A percentile compares a stretch with the other conserved stretches of the same genome.
phyloP scores from a whole-genome alignment of 2,797 vertebrate species.

The Echiichthys vipera region DNA sequence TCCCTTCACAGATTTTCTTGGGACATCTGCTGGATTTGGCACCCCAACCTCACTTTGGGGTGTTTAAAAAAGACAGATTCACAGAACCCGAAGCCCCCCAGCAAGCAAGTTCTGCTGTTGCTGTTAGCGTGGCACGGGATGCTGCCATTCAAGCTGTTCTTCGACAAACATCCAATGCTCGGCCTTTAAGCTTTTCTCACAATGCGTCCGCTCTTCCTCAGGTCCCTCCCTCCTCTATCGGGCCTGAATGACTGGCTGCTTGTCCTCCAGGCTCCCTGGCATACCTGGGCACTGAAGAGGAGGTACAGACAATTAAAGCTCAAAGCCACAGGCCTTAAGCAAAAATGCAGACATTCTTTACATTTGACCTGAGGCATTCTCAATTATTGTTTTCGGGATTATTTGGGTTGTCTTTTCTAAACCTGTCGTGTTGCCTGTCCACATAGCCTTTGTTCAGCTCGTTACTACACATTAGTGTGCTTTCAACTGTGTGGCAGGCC shows the following conservation, averaged over 20 bases:
- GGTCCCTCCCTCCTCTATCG: conserved; percentile 77
- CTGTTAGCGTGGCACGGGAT: too few species aligned
- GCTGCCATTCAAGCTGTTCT: background rate
- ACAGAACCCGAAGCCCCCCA: background rate
- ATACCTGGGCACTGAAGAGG: conserved; percentile 62
- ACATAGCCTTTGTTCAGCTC: background rate
- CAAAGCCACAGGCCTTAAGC: background rate
- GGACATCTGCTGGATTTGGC: background rate
- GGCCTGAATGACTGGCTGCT: conserved; percentile 73
- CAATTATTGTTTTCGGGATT: background rate
- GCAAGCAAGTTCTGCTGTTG: background rate
- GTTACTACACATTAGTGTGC: too few species aligned
- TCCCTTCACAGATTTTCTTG: background rate
- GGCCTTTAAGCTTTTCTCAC: conserved; percentile 86
- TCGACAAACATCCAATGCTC: background rate
- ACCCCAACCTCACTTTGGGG: background rate
- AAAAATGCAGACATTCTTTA: background rate
- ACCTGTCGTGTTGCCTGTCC: background rate
- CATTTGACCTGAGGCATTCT: accelerated
- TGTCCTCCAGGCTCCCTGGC: conserved; percentile 71
- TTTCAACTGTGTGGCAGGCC: background rate
- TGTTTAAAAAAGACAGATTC: background rate
- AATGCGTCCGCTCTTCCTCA: conserved; percentile 87
- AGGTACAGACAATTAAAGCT: background rate
- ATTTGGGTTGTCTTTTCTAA: background rate